phyloP scores from a whole-genome alignment of 2,113 vertebrate genomes.

The Hippolais icterina region DNA sequence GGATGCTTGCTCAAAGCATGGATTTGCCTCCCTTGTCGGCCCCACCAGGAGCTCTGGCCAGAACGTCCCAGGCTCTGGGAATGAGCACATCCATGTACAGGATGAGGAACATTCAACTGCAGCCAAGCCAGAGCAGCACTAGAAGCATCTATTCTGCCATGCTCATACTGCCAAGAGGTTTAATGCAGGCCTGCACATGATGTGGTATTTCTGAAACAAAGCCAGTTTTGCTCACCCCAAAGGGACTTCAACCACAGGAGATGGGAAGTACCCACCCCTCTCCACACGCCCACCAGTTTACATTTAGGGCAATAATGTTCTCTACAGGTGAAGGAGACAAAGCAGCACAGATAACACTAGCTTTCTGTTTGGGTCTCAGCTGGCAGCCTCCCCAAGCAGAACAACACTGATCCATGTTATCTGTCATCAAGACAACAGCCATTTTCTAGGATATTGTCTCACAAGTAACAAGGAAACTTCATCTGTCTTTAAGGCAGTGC shows the following conservation, averaged over 20 bases:
- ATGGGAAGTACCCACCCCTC: background rate
- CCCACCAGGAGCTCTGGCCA: background rate
- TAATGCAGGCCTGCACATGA: background rate
- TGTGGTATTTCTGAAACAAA: background rate
- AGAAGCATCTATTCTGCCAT: background rate
- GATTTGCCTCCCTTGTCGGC: background rate
- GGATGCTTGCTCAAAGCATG: background rate
- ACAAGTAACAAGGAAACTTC: background rate
- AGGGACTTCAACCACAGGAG: background rate
- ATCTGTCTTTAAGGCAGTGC: background rate
- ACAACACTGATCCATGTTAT: background rate
- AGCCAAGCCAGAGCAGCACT: background rate
- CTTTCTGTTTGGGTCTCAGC: background rate
- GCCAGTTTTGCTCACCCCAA: background rate
- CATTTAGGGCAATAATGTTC: background rate
- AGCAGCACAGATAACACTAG: background rate
- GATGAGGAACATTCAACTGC: background rate
- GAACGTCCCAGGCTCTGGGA: background rate
- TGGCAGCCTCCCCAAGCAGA: background rate
- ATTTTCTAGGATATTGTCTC: background rate
- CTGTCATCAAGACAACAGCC: background rate
- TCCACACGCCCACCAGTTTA: background rate
- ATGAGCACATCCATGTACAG: accelerated
- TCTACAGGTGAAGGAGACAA: background rate
- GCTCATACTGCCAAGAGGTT: background rate